Conservation (phyloP, 1,140 invertebrate genomes). For the Whitmania pigra region DNA sequence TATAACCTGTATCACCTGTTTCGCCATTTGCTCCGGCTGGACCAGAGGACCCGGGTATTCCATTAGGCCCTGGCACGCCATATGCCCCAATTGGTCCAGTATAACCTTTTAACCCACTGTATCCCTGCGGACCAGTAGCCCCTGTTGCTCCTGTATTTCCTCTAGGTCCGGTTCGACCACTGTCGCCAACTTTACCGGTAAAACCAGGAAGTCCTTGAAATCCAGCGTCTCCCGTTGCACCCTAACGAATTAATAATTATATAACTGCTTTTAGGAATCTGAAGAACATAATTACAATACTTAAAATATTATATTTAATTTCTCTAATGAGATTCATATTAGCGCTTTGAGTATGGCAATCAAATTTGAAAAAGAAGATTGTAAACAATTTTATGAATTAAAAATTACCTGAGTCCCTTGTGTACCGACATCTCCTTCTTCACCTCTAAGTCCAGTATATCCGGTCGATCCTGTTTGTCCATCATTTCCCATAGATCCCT, state of each 20-base stretch:
- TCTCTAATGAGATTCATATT: too few relatives aligned
- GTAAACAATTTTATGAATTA: neutral
- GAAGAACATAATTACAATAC: too few relatives aligned
- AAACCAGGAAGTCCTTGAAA: neutral
- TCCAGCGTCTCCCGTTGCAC: neutral
- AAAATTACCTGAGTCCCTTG: neutral
- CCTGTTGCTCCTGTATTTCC: constrained; percentile 4
- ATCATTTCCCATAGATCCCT: neutral
- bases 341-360: too few relatives aligned
- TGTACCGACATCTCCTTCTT: neutral
- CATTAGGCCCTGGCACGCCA: constrained; percentile 1
- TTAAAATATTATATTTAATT: too few relatives aligned
- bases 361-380: too few relatives aligned
- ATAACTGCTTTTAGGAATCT: too few relatives aligned
- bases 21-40: neutral
- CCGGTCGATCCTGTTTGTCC: constrained; percentile 10
- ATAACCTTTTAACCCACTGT: neutral
- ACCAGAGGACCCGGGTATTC: neutral
- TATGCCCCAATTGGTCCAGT: constrained; percentile 11
- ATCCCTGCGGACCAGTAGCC: neutral
- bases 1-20: neutral
- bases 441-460: neutral
- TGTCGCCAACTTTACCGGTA: neutral
- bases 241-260: neutral
- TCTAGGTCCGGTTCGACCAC: neutral